phyloP scores from a whole-genome alignment of 2,797 vertebrate genomes.

The Sebastes dallii region DNA sequence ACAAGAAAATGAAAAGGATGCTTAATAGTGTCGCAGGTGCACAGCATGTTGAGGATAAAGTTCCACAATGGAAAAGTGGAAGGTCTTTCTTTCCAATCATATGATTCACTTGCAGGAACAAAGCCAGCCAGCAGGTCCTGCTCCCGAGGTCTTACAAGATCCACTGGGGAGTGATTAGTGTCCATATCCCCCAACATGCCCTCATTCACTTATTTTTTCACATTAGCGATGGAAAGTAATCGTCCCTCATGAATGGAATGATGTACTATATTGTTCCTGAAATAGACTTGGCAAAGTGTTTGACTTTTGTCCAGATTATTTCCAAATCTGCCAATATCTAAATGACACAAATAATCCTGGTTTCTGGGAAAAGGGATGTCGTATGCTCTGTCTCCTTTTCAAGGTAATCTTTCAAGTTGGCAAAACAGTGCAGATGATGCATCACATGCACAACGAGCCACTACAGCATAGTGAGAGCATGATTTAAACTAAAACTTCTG shows the following conservation, averaged over 20 bases:
- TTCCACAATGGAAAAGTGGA: slow-evolving; percentile 32
- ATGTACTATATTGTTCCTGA: slow-evolving; percentile 36
- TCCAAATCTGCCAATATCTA: slow-evolving; percentile 60
- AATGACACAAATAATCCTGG: slow-evolving; percentile 69
- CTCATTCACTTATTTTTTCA: slow-evolving; percentile 2
- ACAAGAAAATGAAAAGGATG: neutral
- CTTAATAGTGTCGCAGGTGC: slow-evolving; percentile 7
- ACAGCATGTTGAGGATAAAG: slow-evolving; percentile 27
- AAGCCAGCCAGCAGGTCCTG: neutral
- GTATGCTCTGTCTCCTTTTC: slow-evolving; percentile 33
- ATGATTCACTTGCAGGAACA: slow-evolving; percentile 28
- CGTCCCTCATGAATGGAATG: slow-evolving; percentile 30
- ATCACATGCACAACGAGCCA: neutral
- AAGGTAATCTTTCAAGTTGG: slow-evolving; percentile 62
- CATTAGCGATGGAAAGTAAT: slow-evolving; percentile 48
- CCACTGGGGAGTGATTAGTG: slow-evolving; percentile 13
- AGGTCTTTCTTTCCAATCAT: slow-evolving; percentile 46
- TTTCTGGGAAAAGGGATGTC: slow-evolving; percentile 60
- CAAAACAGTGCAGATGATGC: slow-evolving; percentile 4
- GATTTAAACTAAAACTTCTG: neutral
- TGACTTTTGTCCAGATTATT: slow-evolving; percentile 58
- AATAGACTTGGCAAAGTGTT: slow-evolving; percentile 38
- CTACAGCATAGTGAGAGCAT: neutral
- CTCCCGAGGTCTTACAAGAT: neutral
- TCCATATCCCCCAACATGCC: neutral